Evolutionary conservation across 2,797 vertebrate genomes (phyloP).

Genomic region (Cryptoblepharus egeriae): DNA sequence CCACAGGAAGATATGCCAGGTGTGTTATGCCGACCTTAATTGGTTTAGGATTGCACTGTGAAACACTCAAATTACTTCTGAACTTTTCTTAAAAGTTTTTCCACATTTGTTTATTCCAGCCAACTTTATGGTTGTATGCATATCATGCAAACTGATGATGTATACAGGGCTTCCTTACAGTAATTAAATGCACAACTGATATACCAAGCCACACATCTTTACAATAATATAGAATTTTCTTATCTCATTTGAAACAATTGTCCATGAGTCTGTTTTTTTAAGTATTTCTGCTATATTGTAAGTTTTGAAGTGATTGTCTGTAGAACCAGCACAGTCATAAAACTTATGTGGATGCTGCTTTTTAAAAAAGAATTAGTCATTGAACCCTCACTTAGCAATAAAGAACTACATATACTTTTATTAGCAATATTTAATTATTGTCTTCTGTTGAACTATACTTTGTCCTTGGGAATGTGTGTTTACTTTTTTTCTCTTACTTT

Average conservation of each 20-base stretch:
- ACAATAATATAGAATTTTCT: conserved; percentile 12
- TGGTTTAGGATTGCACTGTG: too few species aligned
- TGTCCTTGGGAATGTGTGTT: background rate
- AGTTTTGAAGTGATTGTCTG: conserved; percentile 27
- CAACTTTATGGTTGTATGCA: background rate
- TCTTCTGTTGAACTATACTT: conserved; percentile 56
- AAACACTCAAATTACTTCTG: background rate
- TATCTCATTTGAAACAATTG: conserved; percentile 25
- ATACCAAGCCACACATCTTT: conserved; percentile 1
- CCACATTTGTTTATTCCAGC: conserved; percentile 1
- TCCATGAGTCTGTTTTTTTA: conserved; percentile 35
- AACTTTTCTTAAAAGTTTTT: background rate
- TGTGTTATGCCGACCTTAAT: too few species aligned
- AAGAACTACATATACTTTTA: conserved; percentile 59
- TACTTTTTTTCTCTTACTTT: too few species aligned
- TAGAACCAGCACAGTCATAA: conserved; percentile 40
- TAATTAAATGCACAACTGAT: background rate
- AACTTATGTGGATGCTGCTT: conserved; percentile 25
- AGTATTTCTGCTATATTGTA: conserved; percentile 49
- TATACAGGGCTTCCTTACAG: background rate
- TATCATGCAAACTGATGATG: background rate
- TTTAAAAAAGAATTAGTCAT: conserved; percentile 54
- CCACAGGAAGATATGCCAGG: too few species aligned
- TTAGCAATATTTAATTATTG: conserved; percentile 53
- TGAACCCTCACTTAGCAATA: conserved; percentile 53